Evolutionary conservation across 92 coral and sea anemone genomes (phyloP), one percentile per base, ranked within the genome.

Genomic region (Zoanthus solanderi): DNA sequence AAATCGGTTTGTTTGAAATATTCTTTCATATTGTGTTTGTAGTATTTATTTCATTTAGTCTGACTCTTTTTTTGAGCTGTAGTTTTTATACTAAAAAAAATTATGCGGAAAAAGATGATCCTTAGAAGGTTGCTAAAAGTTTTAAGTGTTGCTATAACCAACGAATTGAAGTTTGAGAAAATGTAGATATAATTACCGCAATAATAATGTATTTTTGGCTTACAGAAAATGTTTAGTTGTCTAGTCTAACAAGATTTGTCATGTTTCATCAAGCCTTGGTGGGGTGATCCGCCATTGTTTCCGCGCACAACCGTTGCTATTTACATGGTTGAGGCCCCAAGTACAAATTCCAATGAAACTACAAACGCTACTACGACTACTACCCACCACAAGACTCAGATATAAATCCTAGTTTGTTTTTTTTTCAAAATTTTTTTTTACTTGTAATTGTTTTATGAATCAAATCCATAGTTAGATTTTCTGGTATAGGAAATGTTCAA

Each of bases 181-280:
- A 16, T 46, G 44, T 28, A 32, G 82, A 54, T 54, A 29, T 77
- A 46, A 29, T 53, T 17, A 16, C 31, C n/a, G 56, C 60, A 60
- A 71, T 90, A 87, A 82, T 81, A 80, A 66, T 68, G 52, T 57
- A 15, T 18, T 78, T 45, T 53, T 63, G 87, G 81, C 75, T 88
- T 72, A 78, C 76, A 71, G 47, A 31, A 85, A 87, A 90, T 84
- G 87, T 90, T 5, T 52, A 65, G 75, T 44, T 90, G 89, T 63
- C 85, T 81, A 88, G 75, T 79, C 78, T 93, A 95, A 95, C 93
- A 84, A 91, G 98, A 95, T 95, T 95, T 95, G 98, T 95, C 96
- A 95, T 71, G 83, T 89, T 82, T 81, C 79, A 93, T 95, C 96
- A 94, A 78, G 71, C 12, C 58, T 13, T 57, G 72, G 37, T 86